Conservation (phyloP, 2,113 vertebrate genomes). For the Progne subis region DNA sequence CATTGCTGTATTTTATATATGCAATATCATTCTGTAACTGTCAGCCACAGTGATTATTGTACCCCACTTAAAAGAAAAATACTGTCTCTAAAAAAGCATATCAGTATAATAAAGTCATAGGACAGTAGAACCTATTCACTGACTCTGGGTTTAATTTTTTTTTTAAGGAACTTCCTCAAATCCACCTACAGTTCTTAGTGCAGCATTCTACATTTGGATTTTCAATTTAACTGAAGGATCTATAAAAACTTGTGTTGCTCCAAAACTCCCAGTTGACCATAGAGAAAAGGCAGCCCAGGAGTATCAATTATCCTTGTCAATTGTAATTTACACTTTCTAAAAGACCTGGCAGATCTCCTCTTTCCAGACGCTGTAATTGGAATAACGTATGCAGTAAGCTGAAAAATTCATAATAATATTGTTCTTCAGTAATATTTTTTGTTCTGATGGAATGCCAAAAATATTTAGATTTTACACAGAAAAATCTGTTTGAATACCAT, state of each 20-base stretch:
- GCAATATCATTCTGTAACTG: background rate
- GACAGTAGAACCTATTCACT: background rate
- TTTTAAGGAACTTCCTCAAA: background rate
- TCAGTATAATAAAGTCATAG: background rate
- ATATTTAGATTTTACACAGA: background rate
- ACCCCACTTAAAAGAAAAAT: background rate
- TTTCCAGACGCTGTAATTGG: slow-evolving; percentile 4
- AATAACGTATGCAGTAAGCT: background rate
- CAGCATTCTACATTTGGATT: slow-evolving; percentile 19
- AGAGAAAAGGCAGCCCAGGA: background rate
- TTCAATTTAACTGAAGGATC: slow-evolving; percentile 4
- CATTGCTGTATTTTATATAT: background rate
- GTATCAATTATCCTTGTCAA: slow-evolving; percentile 46
- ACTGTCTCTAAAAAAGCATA: background rate
- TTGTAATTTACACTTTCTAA: slow-evolving; percentile 42
- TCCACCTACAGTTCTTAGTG: background rate
- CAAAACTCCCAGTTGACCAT: background rate
- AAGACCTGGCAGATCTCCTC: background rate
- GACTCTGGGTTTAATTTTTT: background rate
- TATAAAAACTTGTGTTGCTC: background rate
- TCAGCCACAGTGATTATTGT: background rate
- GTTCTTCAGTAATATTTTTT: background rate
- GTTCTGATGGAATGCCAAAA: background rate
- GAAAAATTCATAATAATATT: background rate
- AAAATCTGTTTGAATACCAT: background rate